Evolutionary conservation across 37 sponge, comb jelly and placozoan genomes (phyloP).

Genomic region (Haliclona indistincta): DNA sequence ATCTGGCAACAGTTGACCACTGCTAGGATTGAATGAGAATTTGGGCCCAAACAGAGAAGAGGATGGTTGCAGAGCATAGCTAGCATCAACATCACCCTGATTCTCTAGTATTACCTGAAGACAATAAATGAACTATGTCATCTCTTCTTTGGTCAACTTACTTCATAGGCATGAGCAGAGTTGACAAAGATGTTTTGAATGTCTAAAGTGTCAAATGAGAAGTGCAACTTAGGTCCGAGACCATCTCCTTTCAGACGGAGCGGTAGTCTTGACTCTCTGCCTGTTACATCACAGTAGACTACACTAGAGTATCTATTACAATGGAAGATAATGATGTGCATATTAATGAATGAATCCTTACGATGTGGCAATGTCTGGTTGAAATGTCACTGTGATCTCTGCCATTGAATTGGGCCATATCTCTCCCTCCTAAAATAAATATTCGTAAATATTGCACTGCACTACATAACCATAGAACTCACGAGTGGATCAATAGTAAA

Average conservation of each 20-base stretch:
- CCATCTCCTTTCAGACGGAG: constrained; percentile 90
- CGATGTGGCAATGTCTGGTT: constrained; percentile 28
- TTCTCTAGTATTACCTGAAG: constrained; percentile 85
- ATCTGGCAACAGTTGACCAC: constrained; percentile 84
- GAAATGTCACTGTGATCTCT: constrained; percentile 84
- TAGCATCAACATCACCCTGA: constrained; percentile 86
- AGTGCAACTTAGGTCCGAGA: constrained; percentile 79
- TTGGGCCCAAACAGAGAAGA: constrained; percentile 83
- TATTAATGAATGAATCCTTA: background rate
- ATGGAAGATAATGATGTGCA: background rate
- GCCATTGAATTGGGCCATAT: constrained; percentile 97
- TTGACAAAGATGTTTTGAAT: constrained; percentile 94
- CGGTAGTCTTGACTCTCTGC: constrained; percentile 93
- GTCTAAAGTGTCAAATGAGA: constrained; percentile 93
- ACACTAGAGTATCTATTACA: constrained; percentile 48
- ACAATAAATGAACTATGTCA: background rate
- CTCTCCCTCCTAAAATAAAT: constrained; percentile 81
- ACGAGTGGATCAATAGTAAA: constrained; percentile 88
- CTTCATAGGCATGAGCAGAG: constrained; percentile 95
- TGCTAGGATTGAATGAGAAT: constrained; percentile 84
- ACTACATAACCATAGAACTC: background rate
- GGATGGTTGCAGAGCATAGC: constrained; percentile 51
- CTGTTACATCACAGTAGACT: constrained; percentile 93
- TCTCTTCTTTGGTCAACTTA: constrained; percentile 7
- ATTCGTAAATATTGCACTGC: too few species aligned